A percentile compares a stretch with the other conserved stretches of the same genome.
phyloP scores from a whole-genome alignment of 2,797 vertebrate genomes.

The Myripristis murdjan region DNA sequence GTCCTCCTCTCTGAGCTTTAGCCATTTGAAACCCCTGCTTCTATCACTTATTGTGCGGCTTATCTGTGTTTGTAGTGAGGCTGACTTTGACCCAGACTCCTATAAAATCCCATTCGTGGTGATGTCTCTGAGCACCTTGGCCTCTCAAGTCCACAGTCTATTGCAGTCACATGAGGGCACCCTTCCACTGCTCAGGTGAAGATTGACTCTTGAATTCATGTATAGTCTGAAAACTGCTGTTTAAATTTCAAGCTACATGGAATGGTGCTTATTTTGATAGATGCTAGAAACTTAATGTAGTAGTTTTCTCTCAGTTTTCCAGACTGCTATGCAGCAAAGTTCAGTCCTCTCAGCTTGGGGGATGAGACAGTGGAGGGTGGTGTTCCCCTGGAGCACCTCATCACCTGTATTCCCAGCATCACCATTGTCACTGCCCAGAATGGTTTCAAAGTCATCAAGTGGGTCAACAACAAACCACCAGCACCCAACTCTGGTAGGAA shows the following conservation, averaged over 20 bases:
- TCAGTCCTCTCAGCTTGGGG: slow-evolving; percentile 86
- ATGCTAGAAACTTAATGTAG: neutral
- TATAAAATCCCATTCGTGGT: slow-evolving; percentile 94
- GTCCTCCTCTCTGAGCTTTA: neutral
- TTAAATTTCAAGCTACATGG: no score
- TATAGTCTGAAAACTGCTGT: neutral
- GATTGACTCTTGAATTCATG: neutral
- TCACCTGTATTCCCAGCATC: slow-evolving; percentile 95
- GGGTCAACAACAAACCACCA: slow-evolving; percentile 97
- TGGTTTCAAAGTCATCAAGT: slow-evolving; percentile 97
- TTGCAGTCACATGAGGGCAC: slow-evolving; percentile 96
- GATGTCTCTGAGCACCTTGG: slow-evolving; percentile 92
- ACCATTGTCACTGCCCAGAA: slow-evolving; percentile 95
- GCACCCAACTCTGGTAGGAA: slow-evolving; percentile 89
- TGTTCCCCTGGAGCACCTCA: slow-evolving; percentile 96
- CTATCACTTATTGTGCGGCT: neutral
- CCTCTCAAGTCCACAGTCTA: slow-evolving; percentile 94
- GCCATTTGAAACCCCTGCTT: neutral
- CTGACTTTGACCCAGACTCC: slow-evolving; percentile 96
- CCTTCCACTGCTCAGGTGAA: slow-evolving; percentile 94
- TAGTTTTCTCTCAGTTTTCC: slow-evolving; percentile 87
- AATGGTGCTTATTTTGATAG: no score
- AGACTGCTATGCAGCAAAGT: slow-evolving; percentile 94
- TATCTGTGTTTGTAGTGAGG: slow-evolving; percentile 84
- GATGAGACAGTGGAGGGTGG: slow-evolving; percentile 87